Evolutionary conservation across 2,888 invertebrate species (phyloP).

Genomic region (Oscheius myriophilus): DNA sequence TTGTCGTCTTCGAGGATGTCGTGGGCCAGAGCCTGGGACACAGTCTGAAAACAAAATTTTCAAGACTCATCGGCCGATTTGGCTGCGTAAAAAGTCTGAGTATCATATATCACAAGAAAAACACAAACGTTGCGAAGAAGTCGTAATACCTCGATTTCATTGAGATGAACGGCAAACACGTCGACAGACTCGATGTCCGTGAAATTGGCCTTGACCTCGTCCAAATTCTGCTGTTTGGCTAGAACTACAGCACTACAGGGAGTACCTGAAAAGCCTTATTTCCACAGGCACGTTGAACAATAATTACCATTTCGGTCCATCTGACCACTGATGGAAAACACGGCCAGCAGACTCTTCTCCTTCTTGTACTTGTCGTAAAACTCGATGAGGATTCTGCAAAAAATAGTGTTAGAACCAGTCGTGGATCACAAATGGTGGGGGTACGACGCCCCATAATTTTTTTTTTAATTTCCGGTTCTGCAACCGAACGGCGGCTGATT

Average conservation of each 20-base stretch:
- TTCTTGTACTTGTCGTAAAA: slow-evolving; percentile 20
- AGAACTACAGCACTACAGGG: slow-evolving; percentile 4
- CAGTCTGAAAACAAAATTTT: slow-evolving; percentile 11
- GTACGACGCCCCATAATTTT: too few species aligned
- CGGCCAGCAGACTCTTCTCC: slow-evolving; percentile 9
- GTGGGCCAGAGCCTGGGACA: slow-evolving; percentile 9
- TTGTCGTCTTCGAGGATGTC: slow-evolving; percentile 26
- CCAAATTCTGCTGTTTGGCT: slow-evolving; percentile 20
- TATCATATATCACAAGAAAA: too few species aligned
- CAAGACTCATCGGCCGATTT: too few species aligned
- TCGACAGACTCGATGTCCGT: not conserved
- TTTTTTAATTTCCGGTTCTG: too few species aligned
- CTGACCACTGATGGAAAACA: slow-evolving; percentile 17
- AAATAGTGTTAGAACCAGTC: not conserved
- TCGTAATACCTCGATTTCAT: slow-evolving; percentile 9
- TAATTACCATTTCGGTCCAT: slow-evolving; percentile 14
- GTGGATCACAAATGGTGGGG: too few species aligned
- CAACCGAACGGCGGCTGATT: too few species aligned
- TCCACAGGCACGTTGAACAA: not conserved
- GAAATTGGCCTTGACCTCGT: slow-evolving; percentile 12
- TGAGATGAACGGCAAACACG: slow-evolving; percentile 18
- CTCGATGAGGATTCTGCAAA: slow-evolving; percentile 17
- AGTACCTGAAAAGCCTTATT: not conserved
- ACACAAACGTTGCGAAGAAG: too few species aligned
- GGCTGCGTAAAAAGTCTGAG: too few species aligned